phyloP scores from a whole-genome alignment of 2,888 invertebrate genomes.

The Nemotelus nigrinus region DNA sequence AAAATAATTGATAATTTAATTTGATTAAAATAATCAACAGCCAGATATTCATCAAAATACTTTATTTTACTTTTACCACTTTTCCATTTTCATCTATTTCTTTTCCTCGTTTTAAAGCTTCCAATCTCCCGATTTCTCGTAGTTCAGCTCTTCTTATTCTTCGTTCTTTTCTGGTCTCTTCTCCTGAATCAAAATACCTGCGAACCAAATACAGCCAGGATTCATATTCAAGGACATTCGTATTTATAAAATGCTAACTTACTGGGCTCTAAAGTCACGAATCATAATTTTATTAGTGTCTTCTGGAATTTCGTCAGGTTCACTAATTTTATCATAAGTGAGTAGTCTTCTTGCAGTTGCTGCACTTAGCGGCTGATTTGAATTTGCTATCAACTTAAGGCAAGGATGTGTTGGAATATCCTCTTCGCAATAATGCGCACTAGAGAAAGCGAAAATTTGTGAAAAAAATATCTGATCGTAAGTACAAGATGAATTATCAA shows the following conservation, averaged over 20 bases:
- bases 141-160: constrained; percentile 65
- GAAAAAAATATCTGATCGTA: too few species aligned
- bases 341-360: constrained; percentile 84
- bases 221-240: too few species aligned
- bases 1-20: too few species aligned
- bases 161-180: constrained; percentile 73
- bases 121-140: constrained; percentile 61
- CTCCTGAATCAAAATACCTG: constrained; percentile 76
- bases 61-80: constrained; percentile 55
- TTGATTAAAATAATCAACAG: too few species aligned
- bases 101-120: constrained; percentile 62
- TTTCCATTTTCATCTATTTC: constrained; percentile 55
- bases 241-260: too few species aligned
- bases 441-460: constrained; percentile 57
- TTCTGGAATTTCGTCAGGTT: constrained; percentile 59
- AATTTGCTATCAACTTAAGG: constrained; percentile 80
- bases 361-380: constrained; percentile 87
- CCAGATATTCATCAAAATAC: not conserved
- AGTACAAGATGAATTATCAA: too few species aligned
- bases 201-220: too few species aligned
- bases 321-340: constrained; percentile 81
- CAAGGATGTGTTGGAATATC: constrained; percentile 85
- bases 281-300: constrained; percentile 49
- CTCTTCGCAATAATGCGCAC: constrained; percentile 76
- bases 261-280: too few species aligned